Evolutionary conservation across 2,888 invertebrate genomes (phyloP), one percentile per base, ranked within the genome.

Genomic region (Baronia brevicornis): DNA sequence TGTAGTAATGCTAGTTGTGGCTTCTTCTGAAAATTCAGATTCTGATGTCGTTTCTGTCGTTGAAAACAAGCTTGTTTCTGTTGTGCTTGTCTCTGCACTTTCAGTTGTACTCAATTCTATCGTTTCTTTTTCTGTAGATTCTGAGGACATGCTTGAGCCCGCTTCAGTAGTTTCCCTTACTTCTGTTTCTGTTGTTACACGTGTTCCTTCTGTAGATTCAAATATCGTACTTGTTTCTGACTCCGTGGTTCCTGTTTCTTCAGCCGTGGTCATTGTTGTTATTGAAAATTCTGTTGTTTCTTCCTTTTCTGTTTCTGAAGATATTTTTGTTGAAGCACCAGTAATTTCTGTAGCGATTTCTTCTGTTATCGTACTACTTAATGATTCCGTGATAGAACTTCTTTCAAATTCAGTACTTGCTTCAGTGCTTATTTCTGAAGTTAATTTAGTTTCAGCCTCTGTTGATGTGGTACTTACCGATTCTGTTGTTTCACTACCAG

Each of bases 241-340:
- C 15, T 32, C 36, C 0, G 23, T 25, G 5, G 13, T 27, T 9
- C 10, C 15, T 31, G 18, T 18, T 3, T 9, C 5, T 11, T 31
- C 36, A 10, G 23, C 19, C 6, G 30, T 17, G 8, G 17, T 10
- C 1, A 15, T 10, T 19, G 15, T 14, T 5, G 19, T 28, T 6
- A 9, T 8, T 5, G 25, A 28, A 9, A 18, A 18, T 11, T 33
- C 41, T 4, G 37, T 35, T 6, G 44, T 39, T 1, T 36, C 43
- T 8, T 34, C 32, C 1, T 36, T 32, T 18, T 8, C 27, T n/a
- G 26, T 18, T 29, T 22, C 32, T 6, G 28, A 14, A 2, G 14
- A 3, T 20, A n/a, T 5, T 21, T 11, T 25, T 18, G 35, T 21
- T 20, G 15, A 34, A 9, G 41, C 29, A 11, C 20, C 37, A 14